These are phyloP conservation scores for Falcaria lacertinaria DNA, from an alignment of 2,888 invertebrate species.

Conservation along the genomic window DNA sequence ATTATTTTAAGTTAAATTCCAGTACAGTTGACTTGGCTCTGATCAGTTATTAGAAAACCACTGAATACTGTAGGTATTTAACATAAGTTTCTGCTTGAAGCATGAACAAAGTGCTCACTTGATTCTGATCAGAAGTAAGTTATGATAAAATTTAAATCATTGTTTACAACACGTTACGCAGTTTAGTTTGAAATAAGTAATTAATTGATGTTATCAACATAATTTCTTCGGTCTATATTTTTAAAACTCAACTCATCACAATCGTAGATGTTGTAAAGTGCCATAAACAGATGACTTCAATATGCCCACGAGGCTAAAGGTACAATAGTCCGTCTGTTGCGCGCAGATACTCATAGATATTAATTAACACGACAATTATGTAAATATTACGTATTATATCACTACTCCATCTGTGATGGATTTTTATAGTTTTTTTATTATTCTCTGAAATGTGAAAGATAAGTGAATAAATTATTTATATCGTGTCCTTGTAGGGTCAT, in stretches of 20 bases:
- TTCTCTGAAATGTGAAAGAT: constrained; percentile 23
- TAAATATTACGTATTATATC: constrained; percentile 49
- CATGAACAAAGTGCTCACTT: no score
- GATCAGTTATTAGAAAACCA: no score
- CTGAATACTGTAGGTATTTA: no score
- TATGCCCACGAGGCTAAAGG: neutral
- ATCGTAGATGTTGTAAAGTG: constrained; percentile 15
- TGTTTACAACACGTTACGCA: no score
- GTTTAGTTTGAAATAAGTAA: neutral
- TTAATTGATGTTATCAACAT: neutral
- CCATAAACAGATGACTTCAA: constrained; percentile 19
- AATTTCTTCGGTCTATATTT: neutral
- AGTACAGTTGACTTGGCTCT: no score
- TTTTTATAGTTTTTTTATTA: constrained; percentile 13
- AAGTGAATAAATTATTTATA: constrained; percentile 56
- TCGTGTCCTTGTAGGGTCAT: constrained; percentile 28
- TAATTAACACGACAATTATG: constrained; percentile 29
- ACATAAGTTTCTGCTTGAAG: no score
- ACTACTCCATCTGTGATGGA: constrained; percentile 54
- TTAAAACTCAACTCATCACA: neutral
- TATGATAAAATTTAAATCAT: no score
- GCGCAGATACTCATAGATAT: constrained; percentile 38
- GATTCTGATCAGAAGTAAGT: neutral
- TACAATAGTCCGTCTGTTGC: constrained; percentile 10
- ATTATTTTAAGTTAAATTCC: no score